Evolutionary conservation across 2,888 invertebrate genomes (phyloP).

Genomic region (Agrypnus murinus): DNA sequence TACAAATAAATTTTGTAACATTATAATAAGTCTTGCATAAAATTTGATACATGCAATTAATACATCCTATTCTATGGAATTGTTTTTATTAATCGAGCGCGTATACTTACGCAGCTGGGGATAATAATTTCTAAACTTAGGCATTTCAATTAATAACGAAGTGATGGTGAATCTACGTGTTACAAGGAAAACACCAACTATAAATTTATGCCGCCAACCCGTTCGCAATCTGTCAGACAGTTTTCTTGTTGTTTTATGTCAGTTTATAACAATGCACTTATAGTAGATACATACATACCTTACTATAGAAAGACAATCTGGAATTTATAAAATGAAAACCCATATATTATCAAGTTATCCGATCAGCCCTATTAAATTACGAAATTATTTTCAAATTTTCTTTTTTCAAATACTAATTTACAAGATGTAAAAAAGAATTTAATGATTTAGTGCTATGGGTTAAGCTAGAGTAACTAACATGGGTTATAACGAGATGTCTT

Average conservation of each 20-base stretch:
- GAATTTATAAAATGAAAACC: neutral
- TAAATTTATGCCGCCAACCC: constrained; percentile 37
- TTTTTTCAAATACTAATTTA: neutral
- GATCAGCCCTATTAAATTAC: no score
- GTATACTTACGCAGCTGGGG: constrained; percentile 19
- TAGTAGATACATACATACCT: no score
- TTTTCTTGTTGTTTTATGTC: constrained; percentile 25
- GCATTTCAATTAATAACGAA: constrained; percentile 32
- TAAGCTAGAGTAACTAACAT: constrained; percentile 5
- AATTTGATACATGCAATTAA: constrained; percentile 3
- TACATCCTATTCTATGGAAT: constrained; percentile 8
- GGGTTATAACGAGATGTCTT: constrained; percentile 18
- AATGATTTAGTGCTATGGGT: neutral
- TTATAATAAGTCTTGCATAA: constrained; percentile 17
- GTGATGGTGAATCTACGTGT: constrained; percentile 36
- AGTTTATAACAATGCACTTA: constrained; percentile 35
- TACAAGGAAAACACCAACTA: constrained; percentile 34
- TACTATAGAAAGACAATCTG: neutral
- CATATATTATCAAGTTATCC: neutral
- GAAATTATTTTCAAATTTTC: no score
- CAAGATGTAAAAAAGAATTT: constrained; percentile 2
- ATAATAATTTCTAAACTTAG: constrained; percentile 8
- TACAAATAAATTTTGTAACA: constrained; percentile 10
- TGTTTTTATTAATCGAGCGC: neutral
- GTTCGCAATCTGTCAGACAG: constrained; percentile 33